Base-by-base conservation (phyloP, 2,797 vertebrate species). In the Phataginus tricuspis region DNA sequence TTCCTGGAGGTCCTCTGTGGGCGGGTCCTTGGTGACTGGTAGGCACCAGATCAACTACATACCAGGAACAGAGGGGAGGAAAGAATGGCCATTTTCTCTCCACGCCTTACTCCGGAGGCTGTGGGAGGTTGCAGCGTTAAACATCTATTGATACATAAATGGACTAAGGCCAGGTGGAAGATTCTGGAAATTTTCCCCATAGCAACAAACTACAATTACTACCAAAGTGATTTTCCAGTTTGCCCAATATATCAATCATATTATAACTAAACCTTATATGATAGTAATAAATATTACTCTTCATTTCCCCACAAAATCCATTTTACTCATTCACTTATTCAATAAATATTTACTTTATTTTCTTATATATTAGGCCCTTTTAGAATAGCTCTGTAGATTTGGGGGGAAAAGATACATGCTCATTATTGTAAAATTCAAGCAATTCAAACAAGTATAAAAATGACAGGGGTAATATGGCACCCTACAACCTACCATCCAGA, bases 391-490 rank as follows among this genome's bases (percentile, higher is more conserved):
- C 61, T n/a, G 59, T 37, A 85, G 6, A 18, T 75, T 80, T 89
- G 39, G 6, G 77, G 29, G 2, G 34, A 68, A 55, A 84, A 34
- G 18, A 90, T 34, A 64, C 29, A 80, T 61, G 34, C 2, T 83
- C 25, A 34, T 91, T 93, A 89, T 86, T 86, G 94, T 86, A 84
- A 95, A 91, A 89, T 72, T 83, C 78, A 91, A 90, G 21, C 21
- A 95, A 96, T 86, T 72, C 45, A 82, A 92, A 86, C 16, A 77
- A 84, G 8, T 63, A 74, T 23, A 86, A 96, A 94, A 86, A 93
- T 3, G 3, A 51, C 0, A 0, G n/a, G 14, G 18, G 7, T 11
- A 4, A 31, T 39, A 55, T n/a, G 68, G 39, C 37, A 86, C 29
- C 37, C n/a, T 75, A 89, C 5, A 78, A 82, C 27, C 27, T 93